A percentile compares a stretch with the other conserved stretches of the same genome.
These are phyloP conservation scores for Erebia ligea DNA, from an alignment of 2,888 invertebrate genomes.

Conservation along the genomic window DNA sequence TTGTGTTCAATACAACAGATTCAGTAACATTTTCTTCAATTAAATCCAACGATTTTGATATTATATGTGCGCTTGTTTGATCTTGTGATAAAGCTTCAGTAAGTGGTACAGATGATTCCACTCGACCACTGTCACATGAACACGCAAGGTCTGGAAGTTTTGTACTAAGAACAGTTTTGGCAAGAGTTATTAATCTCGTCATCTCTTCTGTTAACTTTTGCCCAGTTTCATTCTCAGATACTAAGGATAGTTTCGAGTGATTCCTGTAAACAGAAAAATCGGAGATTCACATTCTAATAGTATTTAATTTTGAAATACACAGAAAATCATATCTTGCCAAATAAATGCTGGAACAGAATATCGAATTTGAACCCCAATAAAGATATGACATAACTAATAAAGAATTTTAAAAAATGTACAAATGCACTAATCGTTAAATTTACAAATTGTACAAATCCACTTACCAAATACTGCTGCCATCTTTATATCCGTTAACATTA, in stretches of 20 bases:
- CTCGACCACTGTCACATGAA: constrained; percentile 50
- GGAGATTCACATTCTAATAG: too few relatives aligned
- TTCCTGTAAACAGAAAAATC: constrained; percentile 57
- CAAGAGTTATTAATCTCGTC: constrained; percentile 75
- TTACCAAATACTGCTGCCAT: constrained; percentile 64
- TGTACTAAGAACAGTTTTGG: constrained; percentile 75
- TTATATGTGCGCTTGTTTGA: constrained; percentile 48
- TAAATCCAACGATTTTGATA: constrained; percentile 51
- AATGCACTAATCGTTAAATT: not conserved
- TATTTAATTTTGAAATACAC: too few relatives aligned
- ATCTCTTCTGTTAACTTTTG: constrained; percentile 74
- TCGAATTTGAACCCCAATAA: not conserved
- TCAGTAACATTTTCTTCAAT: constrained; percentile 56
- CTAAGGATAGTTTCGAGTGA: constrained; percentile 64
- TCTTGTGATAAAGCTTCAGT: constrained; percentile 42
- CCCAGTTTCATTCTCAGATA: constrained; percentile 62
- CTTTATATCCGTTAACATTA: constrained; percentile 72
- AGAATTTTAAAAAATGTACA: not conserved
- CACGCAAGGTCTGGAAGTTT: constrained; percentile 74
- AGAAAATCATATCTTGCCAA: not conserved
- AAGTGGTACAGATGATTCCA: constrained; percentile 30
- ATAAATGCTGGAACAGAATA: not conserved
- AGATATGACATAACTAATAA: not conserved
- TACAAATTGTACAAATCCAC: constrained; percentile 38
- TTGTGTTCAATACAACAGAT: constrained; percentile 52